These are phyloP conservation scores for Oxygymnocypris stewartii DNA, from an alignment of 2,113 vertebrate genomes.

Conservation along the genomic window DNA sequence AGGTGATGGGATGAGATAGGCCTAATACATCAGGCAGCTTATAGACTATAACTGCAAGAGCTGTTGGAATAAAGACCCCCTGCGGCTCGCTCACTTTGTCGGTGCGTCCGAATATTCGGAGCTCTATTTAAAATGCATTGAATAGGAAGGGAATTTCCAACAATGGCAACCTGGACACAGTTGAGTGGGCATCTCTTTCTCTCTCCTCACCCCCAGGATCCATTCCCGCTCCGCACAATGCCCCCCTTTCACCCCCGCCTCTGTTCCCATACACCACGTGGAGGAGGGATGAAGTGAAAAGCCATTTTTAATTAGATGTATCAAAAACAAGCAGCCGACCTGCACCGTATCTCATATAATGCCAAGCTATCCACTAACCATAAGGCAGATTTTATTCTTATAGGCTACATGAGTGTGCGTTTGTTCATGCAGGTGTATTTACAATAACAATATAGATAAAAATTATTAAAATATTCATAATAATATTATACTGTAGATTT, in stretches of 20 bases:
- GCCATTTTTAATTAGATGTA: conserved; percentile 75
- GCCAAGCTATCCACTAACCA: background rate
- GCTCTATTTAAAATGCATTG: conserved; percentile 82
- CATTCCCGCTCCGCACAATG: conserved; percentile 76
- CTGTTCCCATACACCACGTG: conserved; percentile 80
- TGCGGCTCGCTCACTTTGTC: conserved; percentile 48
- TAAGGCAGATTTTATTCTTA: background rate
- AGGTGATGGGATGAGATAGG: conserved; percentile 15
- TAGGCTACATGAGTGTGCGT: background rate
- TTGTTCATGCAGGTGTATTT: background rate
- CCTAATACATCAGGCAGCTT: conserved; percentile 34
- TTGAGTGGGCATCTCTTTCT: conserved; percentile 80
- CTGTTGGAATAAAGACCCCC: conserved; percentile 48
- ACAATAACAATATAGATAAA: background rate
- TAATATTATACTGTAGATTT: background rate
- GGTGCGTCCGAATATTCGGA: conserved; percentile 57
- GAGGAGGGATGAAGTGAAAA: conserved; percentile 70
- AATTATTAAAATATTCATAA: background rate
- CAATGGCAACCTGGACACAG: conserved; percentile 82
- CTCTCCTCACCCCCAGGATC: conserved; percentile 78
- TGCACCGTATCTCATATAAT: background rate
- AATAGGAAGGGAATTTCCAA: conserved; percentile 80
- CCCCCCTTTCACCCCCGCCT: conserved; percentile 76
- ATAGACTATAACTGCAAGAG: conserved; percentile 38
- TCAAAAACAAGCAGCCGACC: conserved; percentile 63